Percentiles rank a stretch among this genome's conserved stretches.
Conservation (phyloP, 1,140 invertebrate species). For the Drosophila sucinea region DNA sequence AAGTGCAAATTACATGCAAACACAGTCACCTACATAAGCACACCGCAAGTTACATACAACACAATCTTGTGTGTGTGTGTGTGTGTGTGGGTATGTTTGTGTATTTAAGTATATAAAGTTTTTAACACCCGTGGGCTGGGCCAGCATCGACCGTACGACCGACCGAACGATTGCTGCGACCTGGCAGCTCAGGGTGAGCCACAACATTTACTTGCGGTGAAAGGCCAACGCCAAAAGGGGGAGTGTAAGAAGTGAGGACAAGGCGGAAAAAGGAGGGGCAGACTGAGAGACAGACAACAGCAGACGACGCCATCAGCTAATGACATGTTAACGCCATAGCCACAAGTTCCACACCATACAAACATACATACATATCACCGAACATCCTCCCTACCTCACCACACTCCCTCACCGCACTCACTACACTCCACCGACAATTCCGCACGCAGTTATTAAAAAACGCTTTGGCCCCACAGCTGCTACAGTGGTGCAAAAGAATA, state of each 20-base stretch:
- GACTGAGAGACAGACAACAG: conserved; percentile 19
- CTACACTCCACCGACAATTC: conserved; percentile 14
- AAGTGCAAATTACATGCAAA: conserved; percentile 61
- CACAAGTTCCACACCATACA: conserved; percentile 10
- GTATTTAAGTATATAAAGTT: conserved; percentile 27
- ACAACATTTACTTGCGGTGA: conserved; percentile 78
- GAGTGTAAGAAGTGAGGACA: conserved; percentile 19
- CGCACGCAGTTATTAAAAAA: conserved; percentile 78
- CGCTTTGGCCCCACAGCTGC: conserved; percentile 51
- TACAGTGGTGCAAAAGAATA: conserved; percentile 54
- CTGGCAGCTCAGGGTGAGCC: conserved; percentile 79
- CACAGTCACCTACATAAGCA: conserved; percentile 33
- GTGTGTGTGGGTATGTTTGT: background rate
- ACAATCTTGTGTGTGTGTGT: background rate
- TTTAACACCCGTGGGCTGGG: conserved; percentile 73
- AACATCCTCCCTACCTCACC: background rate
- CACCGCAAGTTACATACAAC: conserved; percentile 24
- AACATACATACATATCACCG: too few species aligned
- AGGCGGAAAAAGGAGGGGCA: conserved; percentile 39
- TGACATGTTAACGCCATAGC: conserved; percentile 71
- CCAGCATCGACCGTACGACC: conserved; percentile 27
- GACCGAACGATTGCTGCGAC: conserved; percentile 53
- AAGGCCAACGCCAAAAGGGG: conserved; percentile 60
- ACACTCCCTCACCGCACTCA: background rate
- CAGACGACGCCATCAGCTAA: conserved; percentile 59